Evolutionary conservation across 2,797 vertebrate genomes (phyloP), one percentile per base, ranked within the genome.

Genomic region (Cossypha dichroa): DNA sequence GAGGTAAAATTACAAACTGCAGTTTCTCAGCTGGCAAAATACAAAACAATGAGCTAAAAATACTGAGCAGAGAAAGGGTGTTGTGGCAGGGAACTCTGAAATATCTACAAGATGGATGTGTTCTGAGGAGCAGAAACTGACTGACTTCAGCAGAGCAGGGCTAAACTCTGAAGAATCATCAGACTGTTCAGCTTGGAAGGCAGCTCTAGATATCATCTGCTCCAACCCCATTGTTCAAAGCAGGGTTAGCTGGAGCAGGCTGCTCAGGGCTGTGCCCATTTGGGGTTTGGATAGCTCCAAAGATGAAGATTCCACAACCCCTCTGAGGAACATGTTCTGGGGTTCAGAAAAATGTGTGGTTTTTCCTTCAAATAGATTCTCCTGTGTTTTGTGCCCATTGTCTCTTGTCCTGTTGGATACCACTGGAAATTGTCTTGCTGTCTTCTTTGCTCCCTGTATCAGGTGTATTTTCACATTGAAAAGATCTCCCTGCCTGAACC

Each of bases 1-100:
- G 95, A 98, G 98, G 98, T 98, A 98, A 98, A 98, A 97, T 98
- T 98, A 98, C 97, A 98, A 97, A 97, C 96, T 97, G 85, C 94
- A 96, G 97, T 97, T 97, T 97, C 96, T 98, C 96, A 58, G 97
- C 97, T 98, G 97, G 98, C 98, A 98, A 97, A 98, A 98, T 95
- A 98, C 97, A 98, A 98, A 98, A 98, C 98, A 98, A 98, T 98
- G 97, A 98, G 91, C 98, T 98, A 98, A 98, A 98, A 98, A 98
- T 98, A 98, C 96, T 72, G 80, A 97, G 93, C 89, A 86, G 91
- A 95, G 96, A 97, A 97, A 97, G 97, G 97, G 97, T 97, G 95
- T 92, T 95, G 83, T 88, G 86, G 95, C 83, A 76, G 95, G 85
- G 96, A 97, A 93, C 83, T 94, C 19, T 95, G 94, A 97, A 96